phyloP scores from a whole-genome alignment of 2,888 invertebrate species.

The Operophtera brumata region DNA sequence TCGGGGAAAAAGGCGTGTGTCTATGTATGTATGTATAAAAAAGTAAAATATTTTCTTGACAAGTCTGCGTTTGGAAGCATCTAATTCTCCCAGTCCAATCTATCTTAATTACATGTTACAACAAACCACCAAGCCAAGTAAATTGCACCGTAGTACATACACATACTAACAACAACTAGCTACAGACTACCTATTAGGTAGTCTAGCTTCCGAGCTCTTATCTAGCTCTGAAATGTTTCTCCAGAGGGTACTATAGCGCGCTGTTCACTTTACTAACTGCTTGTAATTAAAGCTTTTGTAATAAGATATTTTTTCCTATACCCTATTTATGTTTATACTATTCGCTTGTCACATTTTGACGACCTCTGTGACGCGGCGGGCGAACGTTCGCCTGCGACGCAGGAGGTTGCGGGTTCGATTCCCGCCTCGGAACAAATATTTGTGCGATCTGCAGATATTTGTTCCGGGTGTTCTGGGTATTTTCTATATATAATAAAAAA shows the following conservation, averaged over 20 bases:
- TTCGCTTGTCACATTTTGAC: too few relatives aligned
- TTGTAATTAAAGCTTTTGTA: constrained; percentile 1
- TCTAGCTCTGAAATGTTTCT: constrained; percentile 24
- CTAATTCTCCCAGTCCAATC: too few relatives aligned
- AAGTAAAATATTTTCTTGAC: background rate
- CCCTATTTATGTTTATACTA: background rate
- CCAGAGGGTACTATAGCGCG: constrained; percentile 22
- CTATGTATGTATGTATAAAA: too few relatives aligned
- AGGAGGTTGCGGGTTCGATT: too few relatives aligned
- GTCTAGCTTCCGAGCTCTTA: constrained; percentile 27
- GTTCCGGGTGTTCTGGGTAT: too few relatives aligned
- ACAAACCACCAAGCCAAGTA: background rate
- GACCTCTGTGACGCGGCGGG: too few relatives aligned
- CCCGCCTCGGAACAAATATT: too few relatives aligned
- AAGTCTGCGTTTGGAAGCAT: background rate
- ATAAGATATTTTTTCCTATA: background rate
- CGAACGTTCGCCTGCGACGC: too few relatives aligned
- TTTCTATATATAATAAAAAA: too few relatives aligned
- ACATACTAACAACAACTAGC: too few relatives aligned
- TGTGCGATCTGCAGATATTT: too few relatives aligned
- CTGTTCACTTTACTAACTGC: constrained; percentile 12
- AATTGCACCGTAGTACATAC: constrained; percentile 5
- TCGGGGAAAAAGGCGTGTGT: too few relatives aligned
- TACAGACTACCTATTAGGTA: background rate
- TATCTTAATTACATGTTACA: background rate